Conservation (phyloP, 2,113 vertebrate genomes). For the Xenopus laevis region DNA sequence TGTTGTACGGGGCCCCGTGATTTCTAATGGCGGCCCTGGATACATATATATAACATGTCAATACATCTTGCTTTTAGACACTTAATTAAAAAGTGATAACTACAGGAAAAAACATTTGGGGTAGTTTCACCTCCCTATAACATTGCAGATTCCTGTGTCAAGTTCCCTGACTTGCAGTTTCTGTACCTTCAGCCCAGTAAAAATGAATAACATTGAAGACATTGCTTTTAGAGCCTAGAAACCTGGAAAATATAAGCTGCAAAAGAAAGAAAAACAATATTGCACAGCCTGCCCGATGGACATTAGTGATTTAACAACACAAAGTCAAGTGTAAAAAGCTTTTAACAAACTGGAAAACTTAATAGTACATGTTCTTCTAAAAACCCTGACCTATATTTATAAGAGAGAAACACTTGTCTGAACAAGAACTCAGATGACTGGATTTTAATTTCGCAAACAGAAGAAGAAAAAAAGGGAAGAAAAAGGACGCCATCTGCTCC, state of each 20-base stretch:
- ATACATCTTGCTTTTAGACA: no score
- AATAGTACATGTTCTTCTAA: background rate
- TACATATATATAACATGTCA: no score
- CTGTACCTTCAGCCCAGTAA: no score
- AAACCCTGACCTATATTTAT: constrained; percentile 25
- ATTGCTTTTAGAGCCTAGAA: background rate
- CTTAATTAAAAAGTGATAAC: no score
- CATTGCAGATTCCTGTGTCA: no score
- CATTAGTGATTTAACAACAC: constrained; percentile 9
- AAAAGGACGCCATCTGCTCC: background rate
- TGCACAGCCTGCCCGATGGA: background rate
- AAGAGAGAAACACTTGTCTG: background rate
- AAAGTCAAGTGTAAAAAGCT: background rate
- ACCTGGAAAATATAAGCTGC: background rate
- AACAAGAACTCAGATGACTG: constrained; percentile 21
- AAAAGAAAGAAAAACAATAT: background rate
- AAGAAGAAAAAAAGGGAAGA: background rate
- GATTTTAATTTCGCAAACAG: constrained; percentile 5
- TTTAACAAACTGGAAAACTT: constrained; percentile 5
- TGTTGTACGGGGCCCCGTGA: no score
- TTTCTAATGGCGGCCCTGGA: no score
- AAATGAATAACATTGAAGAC: no score
- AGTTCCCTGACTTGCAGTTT: no score
- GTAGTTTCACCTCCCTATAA: no score
- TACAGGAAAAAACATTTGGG: no score